Evolutionary conservation across 2,113 vertebrate species (phyloP).

Genomic region (Eclectus roratus): DNA sequence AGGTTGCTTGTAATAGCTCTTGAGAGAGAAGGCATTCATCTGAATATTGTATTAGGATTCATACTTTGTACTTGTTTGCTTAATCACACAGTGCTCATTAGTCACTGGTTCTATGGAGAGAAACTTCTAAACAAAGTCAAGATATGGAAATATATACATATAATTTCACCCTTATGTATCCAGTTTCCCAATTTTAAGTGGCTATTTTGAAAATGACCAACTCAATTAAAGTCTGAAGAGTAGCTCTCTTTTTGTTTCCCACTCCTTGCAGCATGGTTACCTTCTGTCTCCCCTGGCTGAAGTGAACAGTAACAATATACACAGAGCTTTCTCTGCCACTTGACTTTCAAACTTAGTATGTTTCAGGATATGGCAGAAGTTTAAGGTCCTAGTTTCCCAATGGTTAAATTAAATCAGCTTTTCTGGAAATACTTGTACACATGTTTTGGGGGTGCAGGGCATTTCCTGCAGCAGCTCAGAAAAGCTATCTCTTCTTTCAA

Average conservation of each 20-base stretch:
- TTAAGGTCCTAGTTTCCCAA: not conserved
- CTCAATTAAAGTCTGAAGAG: not conserved
- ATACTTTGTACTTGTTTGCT: not conserved
- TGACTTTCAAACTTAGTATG: not conserved
- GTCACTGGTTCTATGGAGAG: not conserved
- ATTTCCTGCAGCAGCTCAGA: not conserved
- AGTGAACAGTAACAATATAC: not conserved
- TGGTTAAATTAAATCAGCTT: not conserved
- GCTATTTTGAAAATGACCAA: not conserved
- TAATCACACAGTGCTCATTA: not conserved
- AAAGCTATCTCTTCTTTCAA: not conserved
- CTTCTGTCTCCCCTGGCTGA: not conserved
- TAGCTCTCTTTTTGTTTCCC: not conserved
- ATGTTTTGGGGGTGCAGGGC: rapidly evolving
- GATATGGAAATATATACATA: not conserved
- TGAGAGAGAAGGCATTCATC: not conserved
- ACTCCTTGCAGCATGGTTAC: not conserved
- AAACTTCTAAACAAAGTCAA: not conserved
- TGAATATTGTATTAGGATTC: not conserved
- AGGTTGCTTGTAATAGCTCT: not conserved
- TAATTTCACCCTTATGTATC: not conserved
- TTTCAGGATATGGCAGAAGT: not conserved
- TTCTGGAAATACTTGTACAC: not conserved
- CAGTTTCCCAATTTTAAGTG: not conserved
- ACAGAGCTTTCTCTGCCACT: not conserved